Evolutionary conservation across 2,888 invertebrate species (phyloP).

Genomic region (Gastrophysa polygoni): DNA sequence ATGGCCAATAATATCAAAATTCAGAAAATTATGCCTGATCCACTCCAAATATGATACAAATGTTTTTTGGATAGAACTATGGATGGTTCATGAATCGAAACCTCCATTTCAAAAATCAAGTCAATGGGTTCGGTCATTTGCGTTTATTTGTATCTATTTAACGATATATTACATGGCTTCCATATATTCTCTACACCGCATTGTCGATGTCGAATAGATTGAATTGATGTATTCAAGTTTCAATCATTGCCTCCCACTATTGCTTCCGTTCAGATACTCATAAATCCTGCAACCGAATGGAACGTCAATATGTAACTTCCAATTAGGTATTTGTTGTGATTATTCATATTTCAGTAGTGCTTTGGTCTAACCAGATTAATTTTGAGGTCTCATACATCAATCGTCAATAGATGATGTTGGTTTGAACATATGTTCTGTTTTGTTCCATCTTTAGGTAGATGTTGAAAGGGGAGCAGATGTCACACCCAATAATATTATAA

Average conservation of each 20-base stretch:
- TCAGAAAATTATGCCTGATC: no score
- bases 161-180: no score
- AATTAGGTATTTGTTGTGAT: slow-evolving; percentile 23
- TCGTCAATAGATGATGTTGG: neutral
- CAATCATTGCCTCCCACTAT: slow-evolving; percentile 11
- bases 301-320: slow-evolving; percentile 20
- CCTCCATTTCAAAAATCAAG: no score
- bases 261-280: slow-evolving; percentile 12
- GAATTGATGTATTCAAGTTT: neutral
- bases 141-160: no score
- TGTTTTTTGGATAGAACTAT: no score
- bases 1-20: no score
- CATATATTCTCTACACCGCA: neutral
- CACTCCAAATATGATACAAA: no score
- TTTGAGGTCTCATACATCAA: neutral
- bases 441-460: no score
- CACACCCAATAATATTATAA: no score
- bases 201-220: neutral
- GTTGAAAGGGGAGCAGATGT: no score
- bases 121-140: no score
- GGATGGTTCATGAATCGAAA: no score
- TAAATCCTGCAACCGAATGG: slow-evolving; percentile 16
- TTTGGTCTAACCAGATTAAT: neutral
- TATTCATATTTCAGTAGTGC: slow-evolving; percentile 19
- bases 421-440: neutral